Conservation (phyloP, 2,113 vertebrate species). For the Platysteira castanea region DNA sequence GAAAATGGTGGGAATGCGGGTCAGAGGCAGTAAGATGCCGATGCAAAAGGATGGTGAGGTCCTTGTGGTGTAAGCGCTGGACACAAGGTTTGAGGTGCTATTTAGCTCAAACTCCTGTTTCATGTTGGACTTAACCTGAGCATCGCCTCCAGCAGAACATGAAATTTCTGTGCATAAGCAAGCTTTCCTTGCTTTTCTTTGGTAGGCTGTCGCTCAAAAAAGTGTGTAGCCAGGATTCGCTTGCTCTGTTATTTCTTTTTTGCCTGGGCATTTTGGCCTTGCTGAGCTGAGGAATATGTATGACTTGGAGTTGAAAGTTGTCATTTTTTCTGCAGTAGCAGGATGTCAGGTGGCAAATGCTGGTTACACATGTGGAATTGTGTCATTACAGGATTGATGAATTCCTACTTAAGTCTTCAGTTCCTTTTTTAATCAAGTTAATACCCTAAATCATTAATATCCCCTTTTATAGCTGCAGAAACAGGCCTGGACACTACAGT, state of each 20-base stretch:
- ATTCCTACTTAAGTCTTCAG: not conserved
- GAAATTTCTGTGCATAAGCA: not conserved
- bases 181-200: not conserved
- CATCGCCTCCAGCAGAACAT: not conserved
- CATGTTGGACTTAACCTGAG: not conserved
- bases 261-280: not conserved
- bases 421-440: not conserved
- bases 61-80: not conserved
- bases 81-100: not conserved
- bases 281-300: not conserved
- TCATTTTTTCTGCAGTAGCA: not conserved
- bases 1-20: not conserved
- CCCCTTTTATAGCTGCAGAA: not conserved
- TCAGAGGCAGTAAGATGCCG: not conserved
- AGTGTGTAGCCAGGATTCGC: not conserved
- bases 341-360: not conserved
- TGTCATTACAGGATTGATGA: not conserved
- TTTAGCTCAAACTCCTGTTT: not conserved
- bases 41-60: not conserved
- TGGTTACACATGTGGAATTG: not conserved
- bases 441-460: constrained; percentile 3
- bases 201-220: not conserved
- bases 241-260: not conserved
- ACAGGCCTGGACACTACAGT: not conserved
- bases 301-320: not conserved